A percentile compares a stretch with the other conserved stretches of the same genome.
These are phyloP conservation scores for Montipora capitata DNA, from an alignment of 92 coral and sea anemone genomes.

Conservation along the genomic window DNA sequence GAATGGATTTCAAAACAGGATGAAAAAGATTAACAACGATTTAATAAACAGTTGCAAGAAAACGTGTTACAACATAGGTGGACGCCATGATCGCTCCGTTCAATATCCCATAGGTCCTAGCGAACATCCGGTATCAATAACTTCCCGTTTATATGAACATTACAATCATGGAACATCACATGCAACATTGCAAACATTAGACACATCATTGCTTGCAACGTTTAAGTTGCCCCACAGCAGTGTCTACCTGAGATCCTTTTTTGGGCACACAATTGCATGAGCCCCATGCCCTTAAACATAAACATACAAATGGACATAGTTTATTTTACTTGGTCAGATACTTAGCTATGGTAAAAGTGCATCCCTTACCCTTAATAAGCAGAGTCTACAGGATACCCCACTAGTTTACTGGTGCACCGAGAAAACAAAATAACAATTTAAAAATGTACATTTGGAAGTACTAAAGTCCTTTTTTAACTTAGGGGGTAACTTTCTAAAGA, in stretches of 20 bases:
- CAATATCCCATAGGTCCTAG: too few species aligned
- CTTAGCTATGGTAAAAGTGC: too few species aligned
- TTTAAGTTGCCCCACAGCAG: constrained; percentile 9
- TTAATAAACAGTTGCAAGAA: too few species aligned
- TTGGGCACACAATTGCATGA: constrained; percentile 27
- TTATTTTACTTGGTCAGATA: too few species aligned
- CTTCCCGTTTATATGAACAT: too few species aligned
- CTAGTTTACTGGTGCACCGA: background rate
- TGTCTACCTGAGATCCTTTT: constrained; percentile 1
- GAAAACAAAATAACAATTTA: background rate
- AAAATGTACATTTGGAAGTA: background rate
- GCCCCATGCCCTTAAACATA: constrained; percentile 5
- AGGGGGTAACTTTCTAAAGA: too few species aligned
- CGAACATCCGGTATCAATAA: too few species aligned
- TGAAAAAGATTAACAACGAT: too few species aligned
- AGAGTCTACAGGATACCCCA: background rate
- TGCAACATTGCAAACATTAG: constrained; percentile 1
- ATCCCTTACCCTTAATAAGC: background rate
- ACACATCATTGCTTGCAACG: constrained; percentile 6
- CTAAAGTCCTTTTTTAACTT: background rate
- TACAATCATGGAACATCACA: background rate
- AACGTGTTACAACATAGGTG: too few species aligned
- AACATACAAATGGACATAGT: background rate
- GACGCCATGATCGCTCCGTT: too few species aligned
- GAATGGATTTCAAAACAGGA: too few species aligned